A percentile compares a stretch with the other conserved stretches of the same genome.
phyloP scores from a whole-genome alignment of 2,797 vertebrate species.

The Periophthalmus magnuspinnatus region DNA sequence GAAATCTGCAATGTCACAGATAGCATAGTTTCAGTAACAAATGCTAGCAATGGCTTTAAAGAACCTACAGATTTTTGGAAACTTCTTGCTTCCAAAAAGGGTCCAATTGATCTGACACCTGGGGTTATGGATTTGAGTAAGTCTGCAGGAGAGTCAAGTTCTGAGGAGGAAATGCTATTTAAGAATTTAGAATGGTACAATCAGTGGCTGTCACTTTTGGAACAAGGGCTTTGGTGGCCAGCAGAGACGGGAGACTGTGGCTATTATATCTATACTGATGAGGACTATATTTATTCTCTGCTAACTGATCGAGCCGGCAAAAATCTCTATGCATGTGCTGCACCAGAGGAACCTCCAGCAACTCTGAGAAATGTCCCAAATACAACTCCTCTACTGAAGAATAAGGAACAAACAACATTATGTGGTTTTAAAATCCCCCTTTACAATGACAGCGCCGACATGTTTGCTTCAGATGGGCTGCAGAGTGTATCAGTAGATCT shows the following conservation, averaged over 20 bases:
- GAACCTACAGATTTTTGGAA: constrained; percentile 76
- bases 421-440: constrained; percentile 91
- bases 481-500: constrained; percentile 79
- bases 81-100: constrained; percentile 77
- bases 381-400: constrained; percentile 72
- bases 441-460: constrained; percentile 71
- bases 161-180: constrained; percentile 74
- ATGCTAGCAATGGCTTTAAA: constrained; percentile 70
- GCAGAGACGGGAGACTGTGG: constrained; percentile 91
- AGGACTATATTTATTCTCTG: constrained; percentile 89
- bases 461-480: constrained; percentile 77
- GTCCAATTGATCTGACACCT: constrained; percentile 83
- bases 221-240: constrained; percentile 93
- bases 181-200: constrained; percentile 86
- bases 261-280: constrained; percentile 91
- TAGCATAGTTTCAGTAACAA: constrained; percentile 50
- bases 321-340: constrained; percentile 87
- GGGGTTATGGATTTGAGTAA: constrained; percentile 82
- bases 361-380: constrained; percentile 77
- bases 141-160: constrained; percentile 68
- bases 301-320: constrained; percentile 89
- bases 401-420: constrained; percentile 80
- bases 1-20: constrained; percentile 56
- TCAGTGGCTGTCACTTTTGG: constrained; percentile 88
- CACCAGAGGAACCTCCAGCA: constrained; percentile 77